These are phyloP conservation scores for Fopius arisanus DNA, from an alignment of 1,140 invertebrate genomes.

Conservation along the genomic window DNA sequence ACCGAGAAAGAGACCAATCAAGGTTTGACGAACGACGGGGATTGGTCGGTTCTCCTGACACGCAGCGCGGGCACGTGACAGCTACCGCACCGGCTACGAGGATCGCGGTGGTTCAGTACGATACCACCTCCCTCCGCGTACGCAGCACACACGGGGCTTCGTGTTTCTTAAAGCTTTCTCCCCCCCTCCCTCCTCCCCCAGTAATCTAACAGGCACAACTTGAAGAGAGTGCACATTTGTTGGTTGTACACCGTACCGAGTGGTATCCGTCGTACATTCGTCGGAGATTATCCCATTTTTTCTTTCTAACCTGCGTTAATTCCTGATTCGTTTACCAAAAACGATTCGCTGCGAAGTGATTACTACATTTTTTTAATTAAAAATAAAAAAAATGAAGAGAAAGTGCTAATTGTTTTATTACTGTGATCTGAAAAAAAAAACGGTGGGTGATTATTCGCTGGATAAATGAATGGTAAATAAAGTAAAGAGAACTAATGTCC, in stretches of 20 bases:
- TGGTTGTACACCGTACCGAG: not conserved
- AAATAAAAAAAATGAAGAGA: no score
- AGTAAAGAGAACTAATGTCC: not conserved
- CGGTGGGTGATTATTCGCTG: not conserved
- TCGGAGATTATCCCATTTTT: no score
- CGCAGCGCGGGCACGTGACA: slow-evolving; percentile 64
- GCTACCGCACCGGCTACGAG: slow-evolving; percentile 59
- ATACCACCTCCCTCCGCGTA: slow-evolving; percentile 64
- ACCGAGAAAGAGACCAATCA: slow-evolving; percentile 65
- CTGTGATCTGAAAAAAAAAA: not conserved
- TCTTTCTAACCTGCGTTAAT: no score
- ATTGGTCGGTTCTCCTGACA: slow-evolving; percentile 63
- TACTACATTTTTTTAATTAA: no score
- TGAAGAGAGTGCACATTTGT: not conserved
- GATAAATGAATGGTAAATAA: slow-evolving; percentile 15
- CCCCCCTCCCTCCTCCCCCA: not conserved
- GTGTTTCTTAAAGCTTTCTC: not conserved
- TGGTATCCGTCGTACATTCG: not conserved
- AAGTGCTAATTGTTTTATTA: not conserved
- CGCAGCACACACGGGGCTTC: slow-evolving; percentile 45
- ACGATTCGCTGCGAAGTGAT: no score
- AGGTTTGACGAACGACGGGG: slow-evolving; percentile 69
- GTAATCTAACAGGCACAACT: slow-evolving; percentile 1
- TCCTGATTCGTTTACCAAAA: no score
- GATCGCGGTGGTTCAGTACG: slow-evolving; percentile 62